Evolutionary conservation across 92 coral and sea anemone genomes (phyloP).

Genomic region (Pocillopora meandrina): DNA sequence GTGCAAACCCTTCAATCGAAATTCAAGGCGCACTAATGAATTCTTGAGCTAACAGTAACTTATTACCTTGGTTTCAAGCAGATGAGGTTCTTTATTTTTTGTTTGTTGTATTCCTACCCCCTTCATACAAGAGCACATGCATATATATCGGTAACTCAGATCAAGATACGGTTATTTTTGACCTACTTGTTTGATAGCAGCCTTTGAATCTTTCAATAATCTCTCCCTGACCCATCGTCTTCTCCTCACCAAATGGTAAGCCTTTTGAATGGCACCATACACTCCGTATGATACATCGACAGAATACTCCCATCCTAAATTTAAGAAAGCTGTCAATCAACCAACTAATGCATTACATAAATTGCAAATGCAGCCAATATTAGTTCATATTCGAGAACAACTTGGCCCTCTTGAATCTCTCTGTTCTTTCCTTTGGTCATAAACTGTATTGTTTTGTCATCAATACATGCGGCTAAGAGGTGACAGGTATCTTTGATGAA

Average conservation of each 20-base stretch:
- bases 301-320: conserved; percentile 92
- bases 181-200: conserved; percentile 66
- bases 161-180: neutral
- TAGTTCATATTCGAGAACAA: no score
- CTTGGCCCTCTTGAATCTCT: neutral
- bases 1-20: no score
- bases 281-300: conserved; percentile 86
- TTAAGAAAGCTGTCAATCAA: neutral
- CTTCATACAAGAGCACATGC: neutral
- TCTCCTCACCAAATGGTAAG: conserved; percentile 88
- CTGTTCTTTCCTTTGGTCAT: no score
- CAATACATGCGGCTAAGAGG: no score
- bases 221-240: conserved; percentile 94
- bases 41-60: neutral
- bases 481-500: no score
- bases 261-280: conserved; percentile 89
- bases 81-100: neutral
- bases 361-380: no score
- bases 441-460: no score
- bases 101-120: neutral
- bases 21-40: no score
- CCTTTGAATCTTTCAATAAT: conserved; percentile 74
- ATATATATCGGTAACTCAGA: neutral
- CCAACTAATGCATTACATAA: neutral
- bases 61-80: neutral